A percentile compares a stretch with the other conserved stretches of the same genome.
Conservation (phyloP, 2,888 invertebrate species). For the Erynnis tages region DNA sequence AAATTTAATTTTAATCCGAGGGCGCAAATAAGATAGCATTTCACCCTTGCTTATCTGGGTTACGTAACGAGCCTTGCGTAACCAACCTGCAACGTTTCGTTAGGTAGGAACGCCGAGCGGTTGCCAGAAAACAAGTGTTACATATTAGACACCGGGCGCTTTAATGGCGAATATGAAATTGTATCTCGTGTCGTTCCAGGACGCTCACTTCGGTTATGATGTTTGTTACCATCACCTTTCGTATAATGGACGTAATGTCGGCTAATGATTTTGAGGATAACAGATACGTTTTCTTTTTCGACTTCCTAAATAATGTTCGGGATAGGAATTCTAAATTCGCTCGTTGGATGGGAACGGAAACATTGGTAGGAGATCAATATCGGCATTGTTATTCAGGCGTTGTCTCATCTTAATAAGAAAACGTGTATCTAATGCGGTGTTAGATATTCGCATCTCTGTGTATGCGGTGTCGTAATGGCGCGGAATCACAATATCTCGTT, state of each 20-base stretch:
- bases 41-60: constrained; percentile 66
- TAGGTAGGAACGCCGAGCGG: constrained; percentile 25
- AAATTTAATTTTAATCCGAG: constrained; percentile 76
- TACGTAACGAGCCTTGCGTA: constrained; percentile 51
- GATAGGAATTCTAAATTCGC: constrained; percentile 23
- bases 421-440: constrained; percentile 74
- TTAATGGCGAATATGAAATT: constrained; percentile 22
- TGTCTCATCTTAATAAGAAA: constrained; percentile 73
- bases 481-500: constrained; percentile 79
- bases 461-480: constrained; percentile 73
- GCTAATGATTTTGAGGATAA: background rate
- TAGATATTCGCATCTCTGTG: constrained; percentile 73
- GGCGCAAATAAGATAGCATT: constrained; percentile 73
- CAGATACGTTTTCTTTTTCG: background rate
- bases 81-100: constrained; percentile 35
- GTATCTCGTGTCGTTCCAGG: constrained; percentile 12
- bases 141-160: constrained; percentile 13
- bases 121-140: constrained; percentile 29
- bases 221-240: constrained; percentile 3
- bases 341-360: constrained; percentile 29
- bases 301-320: constrained; percentile 3
- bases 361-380: constrained; percentile 50
- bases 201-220: background rate
- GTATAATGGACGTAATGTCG: background rate
- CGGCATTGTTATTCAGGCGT: constrained; percentile 64